A percentile compares a stretch with the other conserved stretches of the same genome.
phyloP scores from a whole-genome alignment of 1,140 invertebrate species.

The Yoshiicerus persimilis region DNA sequence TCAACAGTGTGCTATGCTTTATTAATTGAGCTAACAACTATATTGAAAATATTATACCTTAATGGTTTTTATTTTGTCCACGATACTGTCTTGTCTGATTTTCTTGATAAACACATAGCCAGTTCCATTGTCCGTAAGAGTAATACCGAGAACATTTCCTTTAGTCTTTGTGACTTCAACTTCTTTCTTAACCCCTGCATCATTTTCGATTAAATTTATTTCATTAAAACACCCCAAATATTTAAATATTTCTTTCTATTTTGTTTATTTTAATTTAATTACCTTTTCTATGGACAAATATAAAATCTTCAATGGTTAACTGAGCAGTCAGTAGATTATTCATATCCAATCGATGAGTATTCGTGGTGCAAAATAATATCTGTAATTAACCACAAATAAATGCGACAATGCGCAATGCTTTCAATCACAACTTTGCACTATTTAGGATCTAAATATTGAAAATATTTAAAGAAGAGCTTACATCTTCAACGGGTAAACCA shows the following conservation, averaged over 20 bases:
- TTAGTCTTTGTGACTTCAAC: slow-evolving; percentile 90
- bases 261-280: slow-evolving; percentile 35
- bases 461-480: slow-evolving; percentile 58
- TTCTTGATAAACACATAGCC: slow-evolving; percentile 96
- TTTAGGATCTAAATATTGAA: no score
- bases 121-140: slow-evolving; percentile 96
- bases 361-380: slow-evolving; percentile 97
- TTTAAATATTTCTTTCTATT: no score
- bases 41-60: slow-evolving; percentile 61
- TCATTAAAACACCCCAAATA: no score
- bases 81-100: slow-evolving; percentile 90
- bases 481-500: slow-evolving; percentile 80
- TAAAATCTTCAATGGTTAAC: slow-evolving; percentile 96
- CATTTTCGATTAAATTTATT: no score
- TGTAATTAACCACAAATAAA: slow-evolving; percentile 67
- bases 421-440: no score
- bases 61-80: slow-evolving; percentile 79
- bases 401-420: no score
- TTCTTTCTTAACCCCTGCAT: slow-evolving; percentile 82
- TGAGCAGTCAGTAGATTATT: slow-evolving; percentile 87
- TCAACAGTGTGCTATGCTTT: no score
- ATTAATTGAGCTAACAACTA: no score
- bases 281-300: slow-evolving; percentile 95
- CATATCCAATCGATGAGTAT: slow-evolving; percentile 98
- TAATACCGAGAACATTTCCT: slow-evolving; percentile 91